These are phyloP conservation scores for Drosophila simulans DNA, from an alignment of 1,140 invertebrate genomes.

Conservation along the genomic window DNA sequence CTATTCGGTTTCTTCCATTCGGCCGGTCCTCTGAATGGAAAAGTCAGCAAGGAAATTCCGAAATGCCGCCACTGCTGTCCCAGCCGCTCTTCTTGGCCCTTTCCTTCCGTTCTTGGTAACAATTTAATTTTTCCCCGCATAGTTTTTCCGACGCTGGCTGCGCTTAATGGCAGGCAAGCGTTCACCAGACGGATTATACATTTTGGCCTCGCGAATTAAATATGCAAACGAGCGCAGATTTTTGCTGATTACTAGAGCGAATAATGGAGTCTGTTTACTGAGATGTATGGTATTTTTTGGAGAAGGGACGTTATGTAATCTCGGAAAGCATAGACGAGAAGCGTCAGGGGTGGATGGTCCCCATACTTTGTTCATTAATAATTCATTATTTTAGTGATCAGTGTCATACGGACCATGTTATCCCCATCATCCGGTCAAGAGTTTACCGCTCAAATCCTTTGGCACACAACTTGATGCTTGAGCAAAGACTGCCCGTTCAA, in stretches of 20 bases:
- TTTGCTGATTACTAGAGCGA: conserved; percentile 41
- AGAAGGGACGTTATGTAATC: conserved; percentile 28
- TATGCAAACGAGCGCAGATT: conserved; percentile 48
- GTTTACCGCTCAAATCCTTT: conserved; percentile 10
- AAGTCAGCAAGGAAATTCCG: conserved; percentile 49
- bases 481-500: conserved; percentile 48
- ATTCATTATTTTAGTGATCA: conserved; percentile 14
- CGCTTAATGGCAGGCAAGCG: conserved; percentile 42
- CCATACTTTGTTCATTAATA: background rate
- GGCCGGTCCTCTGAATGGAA: conserved; percentile 16
- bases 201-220: conserved; percentile 30
- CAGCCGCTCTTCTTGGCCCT: background rate
- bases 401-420: background rate
- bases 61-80: conserved; percentile 17
- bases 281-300: conserved; percentile 25
- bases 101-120: conserved; percentile 24
- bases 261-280: conserved; percentile 11
- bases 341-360: background rate
- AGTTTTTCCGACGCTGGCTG: conserved; percentile 28
- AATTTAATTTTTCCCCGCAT: conserved; percentile 47
- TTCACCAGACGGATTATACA: conserved; percentile 31
- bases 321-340: background rate
- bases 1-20: conserved; percentile 24
- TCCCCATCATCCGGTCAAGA: background rate
- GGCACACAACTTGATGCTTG: conserved; percentile 20